phyloP scores from a whole-genome alignment of 2,888 invertebrate species.

The Phengaris alcon region DNA sequence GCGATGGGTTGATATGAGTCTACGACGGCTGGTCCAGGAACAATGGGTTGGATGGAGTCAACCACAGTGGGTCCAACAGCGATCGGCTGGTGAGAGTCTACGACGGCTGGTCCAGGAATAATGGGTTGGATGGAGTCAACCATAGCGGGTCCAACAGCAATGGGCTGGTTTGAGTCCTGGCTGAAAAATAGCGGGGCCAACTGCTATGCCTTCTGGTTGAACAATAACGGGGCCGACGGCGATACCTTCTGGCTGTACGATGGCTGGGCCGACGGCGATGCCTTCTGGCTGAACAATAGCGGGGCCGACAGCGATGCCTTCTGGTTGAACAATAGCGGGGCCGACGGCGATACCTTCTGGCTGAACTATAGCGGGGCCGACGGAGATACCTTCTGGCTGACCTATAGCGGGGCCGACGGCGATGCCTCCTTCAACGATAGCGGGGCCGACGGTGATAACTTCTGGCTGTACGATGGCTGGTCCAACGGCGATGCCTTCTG shows the following conservation, averaged over 20 bases:
- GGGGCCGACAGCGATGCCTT: background rate
- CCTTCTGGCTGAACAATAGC: background rate
- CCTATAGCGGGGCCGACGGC: no score
- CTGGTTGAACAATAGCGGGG: no score
- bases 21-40: constrained; percentile 37
- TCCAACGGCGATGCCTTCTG: constrained; percentile 16
- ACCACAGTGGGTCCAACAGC: constrained; percentile 29
- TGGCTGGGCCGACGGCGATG: constrained; percentile 15
- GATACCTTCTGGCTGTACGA: background rate
- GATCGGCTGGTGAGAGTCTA: constrained; percentile 31
- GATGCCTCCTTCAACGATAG: no score
- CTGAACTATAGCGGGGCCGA: no score
- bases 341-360: no score
- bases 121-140: constrained; percentile 30
- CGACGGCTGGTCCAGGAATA: constrained; percentile 32
- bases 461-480: constrained; percentile 7
- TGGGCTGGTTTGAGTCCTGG: constrained; percentile 23
- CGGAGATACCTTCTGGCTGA: no score
- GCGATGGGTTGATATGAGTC: constrained; percentile 33
- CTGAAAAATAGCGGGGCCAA: background rate
- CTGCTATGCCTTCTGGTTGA: background rate
- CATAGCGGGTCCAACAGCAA: constrained; percentile 32
- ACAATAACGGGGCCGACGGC: constrained; percentile 3
- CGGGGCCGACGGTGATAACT: no score
- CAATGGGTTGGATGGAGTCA: constrained; percentile 30